Base-by-base conservation (phyloP, 2,888 invertebrate species). In the Watsonalla cultraria region DNA sequence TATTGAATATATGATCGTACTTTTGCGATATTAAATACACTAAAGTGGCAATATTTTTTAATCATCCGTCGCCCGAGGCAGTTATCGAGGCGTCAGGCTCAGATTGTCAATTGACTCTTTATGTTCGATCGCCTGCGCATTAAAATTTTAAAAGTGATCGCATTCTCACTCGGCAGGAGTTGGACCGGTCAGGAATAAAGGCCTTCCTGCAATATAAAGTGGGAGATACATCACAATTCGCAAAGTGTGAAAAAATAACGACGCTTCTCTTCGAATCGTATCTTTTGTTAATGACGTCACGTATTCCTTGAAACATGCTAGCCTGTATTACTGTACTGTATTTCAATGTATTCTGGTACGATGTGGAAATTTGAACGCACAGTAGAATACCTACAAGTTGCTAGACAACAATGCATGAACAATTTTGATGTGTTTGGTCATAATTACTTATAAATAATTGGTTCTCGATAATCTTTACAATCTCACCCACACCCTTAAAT, bases 1-100 rank as follows among this genome's bases (percentile, higher is more conserved):
- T 88, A 84, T 88, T 86, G 80, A 90, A 90, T 86, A 86, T 90
- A 90, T 89, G 82, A 79, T 80, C 75, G 58, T 74, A 77, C 78
- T 81, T 84, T 84, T 85, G 82, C 80, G 76, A 81, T 85, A 84
- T 87, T 89, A 84, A 84, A 82, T 81, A 79, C 80, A 72, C 66
- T 75, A 76, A 84, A 78, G 78, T 71, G 80, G 80, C 74, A 65
- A 82, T 86, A 84, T 84, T 79, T 85, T 84, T 86, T 82, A 84
- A 83, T 83, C 79, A 76, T 71, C 72, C 71, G 68, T 71, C 72
- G 66, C 60, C 70, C 66, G 56, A 66, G 61, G 66, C 78, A 76
- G 78, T 82, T 78, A 81, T 80, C 68, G 73, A 71, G 70, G 64
- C 62, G 68, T 54, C 60, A 62, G 61, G 64, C 63, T 76, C 75